These are phyloP conservation scores for Eupristina koningsbergeri DNA, from an alignment of 1,140 invertebrate species.

Conservation along the genomic window DNA sequence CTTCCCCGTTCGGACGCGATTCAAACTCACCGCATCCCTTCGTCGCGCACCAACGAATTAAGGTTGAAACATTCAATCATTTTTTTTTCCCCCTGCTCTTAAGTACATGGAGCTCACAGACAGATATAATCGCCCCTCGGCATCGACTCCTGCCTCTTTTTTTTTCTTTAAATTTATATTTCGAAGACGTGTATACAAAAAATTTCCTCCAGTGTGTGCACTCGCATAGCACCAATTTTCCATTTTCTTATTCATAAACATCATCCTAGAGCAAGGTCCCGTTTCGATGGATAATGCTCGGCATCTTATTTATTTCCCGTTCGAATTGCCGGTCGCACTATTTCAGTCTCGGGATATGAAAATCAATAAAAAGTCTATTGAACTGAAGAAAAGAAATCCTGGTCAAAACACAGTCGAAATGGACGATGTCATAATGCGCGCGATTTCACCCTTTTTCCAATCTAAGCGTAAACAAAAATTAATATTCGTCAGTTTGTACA, in stretches of 20 bases:
- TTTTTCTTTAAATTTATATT: slow-evolving; percentile 19
- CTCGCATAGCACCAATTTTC: slow-evolving; percentile 45
- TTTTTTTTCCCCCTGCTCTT: neutral
- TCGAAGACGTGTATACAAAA: slow-evolving; percentile 33
- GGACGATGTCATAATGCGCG: slow-evolving; percentile 24
- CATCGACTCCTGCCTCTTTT: neutral
- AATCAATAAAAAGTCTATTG: slow-evolving; percentile 15
- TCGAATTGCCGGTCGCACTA: neutral
- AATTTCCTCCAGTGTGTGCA: slow-evolving; percentile 28
- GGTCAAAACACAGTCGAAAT: slow-evolving; percentile 28
- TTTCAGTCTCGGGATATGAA: slow-evolving; percentile 39
- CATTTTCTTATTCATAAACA: slow-evolving; percentile 14
- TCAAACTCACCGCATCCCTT: slow-evolving; percentile 35
- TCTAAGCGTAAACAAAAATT: slow-evolving; percentile 16
- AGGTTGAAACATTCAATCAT: neutral
- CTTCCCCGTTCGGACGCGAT: neutral
- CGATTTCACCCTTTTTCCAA: neutral
- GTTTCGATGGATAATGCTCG: slow-evolving; percentile 29
- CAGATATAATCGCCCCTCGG: slow-evolving; percentile 13
- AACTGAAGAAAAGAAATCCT: slow-evolving; percentile 7
- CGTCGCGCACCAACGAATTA: slow-evolving; percentile 22
- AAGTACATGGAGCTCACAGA: slow-evolving; percentile 28
- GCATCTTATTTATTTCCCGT: neutral
- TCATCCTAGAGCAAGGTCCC: slow-evolving; percentile 29
- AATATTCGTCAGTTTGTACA: neutral